Base-by-base conservation (phyloP, 2,888 invertebrate genomes). In the Gryllus longicercus region DNA sequence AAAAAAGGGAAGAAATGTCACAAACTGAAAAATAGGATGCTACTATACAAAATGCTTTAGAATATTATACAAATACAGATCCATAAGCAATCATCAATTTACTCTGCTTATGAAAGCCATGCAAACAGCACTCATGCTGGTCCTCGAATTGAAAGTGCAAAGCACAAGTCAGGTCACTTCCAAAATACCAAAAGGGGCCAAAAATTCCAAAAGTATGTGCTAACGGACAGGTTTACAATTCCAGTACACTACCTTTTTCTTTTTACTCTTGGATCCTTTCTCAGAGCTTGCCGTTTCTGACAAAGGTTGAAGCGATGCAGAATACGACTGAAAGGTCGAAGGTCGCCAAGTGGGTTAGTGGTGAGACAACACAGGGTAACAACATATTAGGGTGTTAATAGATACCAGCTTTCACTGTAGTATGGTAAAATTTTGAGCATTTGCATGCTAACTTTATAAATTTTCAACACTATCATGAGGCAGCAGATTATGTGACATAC, bases 261-360 rank as follows among this genome's bases (percentile, higher is more conserved):
- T 82, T 80, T 81, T 82, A 79, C 75, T 80, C 81, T 82, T 82
- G 79, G 82, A 77, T 77, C 79, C 78, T 79, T 81, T 81, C 79
- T 81, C 81, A 76, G 77, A 79, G 51, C 79, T 63, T 76, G 80
- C 63, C 51, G 81, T 77, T 76, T 82, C 82, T 76, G 82, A 81
- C 79, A 81, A 80, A 81, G 82, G 81, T 80, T 82, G 80, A 78
- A 81, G 79, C 79, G 80, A 79, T 79, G 80, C 78, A 80, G 82
- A 80, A 80, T 80, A 75, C 38, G 81, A 82, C 82, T 82, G 82
- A 82, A 82, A 82, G 63, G 63, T 63, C 11, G n/a, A 38, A 38
- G 80, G 80, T 81, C 79, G 77, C 75, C 80, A 78, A 79, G 74
- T 50, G 63, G 77, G 79, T 80, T 81, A 79, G 80, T 75, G n/a